phyloP scores from a whole-genome alignment of 2,888 invertebrate species.

The Corbicula japonica region DNA sequence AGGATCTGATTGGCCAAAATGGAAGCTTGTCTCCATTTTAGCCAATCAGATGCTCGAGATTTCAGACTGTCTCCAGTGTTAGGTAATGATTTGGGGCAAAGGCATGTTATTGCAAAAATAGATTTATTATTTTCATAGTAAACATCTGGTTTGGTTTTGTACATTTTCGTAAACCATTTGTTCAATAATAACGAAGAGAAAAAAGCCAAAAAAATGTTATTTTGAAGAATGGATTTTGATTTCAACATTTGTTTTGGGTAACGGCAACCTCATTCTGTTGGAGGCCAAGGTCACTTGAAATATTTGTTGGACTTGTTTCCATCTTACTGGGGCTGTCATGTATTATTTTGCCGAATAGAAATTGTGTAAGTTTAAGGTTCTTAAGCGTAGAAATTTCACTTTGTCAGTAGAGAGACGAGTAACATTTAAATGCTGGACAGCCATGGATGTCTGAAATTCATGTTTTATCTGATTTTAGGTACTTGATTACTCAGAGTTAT shows the following conservation, averaged over 20 bases:
- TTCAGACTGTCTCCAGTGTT: not conserved
- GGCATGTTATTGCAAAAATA: conserved; percentile 5
- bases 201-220: conserved; percentile 18
- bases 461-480: too few species aligned
- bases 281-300: conserved; percentile 46
- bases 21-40: conserved; percentile 26
- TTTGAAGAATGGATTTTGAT: not conserved
- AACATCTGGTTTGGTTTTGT: conserved; percentile 20
- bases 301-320: conserved; percentile 5
- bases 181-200: conserved; percentile 2
- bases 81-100: conserved; percentile 1
- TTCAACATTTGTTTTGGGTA: conserved; percentile 31
- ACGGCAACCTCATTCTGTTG: conserved; percentile 42
- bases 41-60: not conserved
- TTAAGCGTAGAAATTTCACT: not conserved
- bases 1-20: conserved; percentile 27
- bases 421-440: not conserved
- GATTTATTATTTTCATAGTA: not conserved
- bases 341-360: not conserved
- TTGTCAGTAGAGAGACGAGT: not conserved
- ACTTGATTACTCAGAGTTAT: too few species aligned
- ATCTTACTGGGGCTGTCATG: not conserved
- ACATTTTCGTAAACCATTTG: conserved; percentile 20
- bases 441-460: too few species aligned
- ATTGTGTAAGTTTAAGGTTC: not conserved